Conservation (phyloP, 2,113 vertebrate species). For the Urocitellus parryii region DNA sequence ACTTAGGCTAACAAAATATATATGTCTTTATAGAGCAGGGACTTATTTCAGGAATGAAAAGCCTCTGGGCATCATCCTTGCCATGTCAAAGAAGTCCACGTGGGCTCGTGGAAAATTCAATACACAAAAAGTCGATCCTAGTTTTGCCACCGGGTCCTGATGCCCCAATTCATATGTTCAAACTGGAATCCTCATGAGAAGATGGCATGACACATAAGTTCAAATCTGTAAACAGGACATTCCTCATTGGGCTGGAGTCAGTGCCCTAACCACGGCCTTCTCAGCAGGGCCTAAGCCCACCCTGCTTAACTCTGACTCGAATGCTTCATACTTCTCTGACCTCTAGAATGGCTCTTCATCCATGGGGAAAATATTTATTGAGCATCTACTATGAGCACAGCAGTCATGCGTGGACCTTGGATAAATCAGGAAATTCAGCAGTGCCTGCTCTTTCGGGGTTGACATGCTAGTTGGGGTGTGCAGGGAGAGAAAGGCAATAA, state of each 20-base stretch:
- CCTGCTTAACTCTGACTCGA: neutral
- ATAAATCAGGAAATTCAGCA: neutral
- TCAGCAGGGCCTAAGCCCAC: rapidly evolving
- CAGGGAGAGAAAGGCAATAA: neutral
- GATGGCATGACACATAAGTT: neutral
- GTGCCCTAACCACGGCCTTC: rapidly evolving
- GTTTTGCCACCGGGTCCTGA: slow-evolving; percentile 51
- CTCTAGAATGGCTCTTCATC: neutral
- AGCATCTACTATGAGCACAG: neutral
- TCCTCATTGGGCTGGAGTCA: neutral
- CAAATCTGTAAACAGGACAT: slow-evolving; percentile 1
- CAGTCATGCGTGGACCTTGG: neutral
- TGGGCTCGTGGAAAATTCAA: slow-evolving; percentile 63
- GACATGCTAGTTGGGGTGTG: neutral
- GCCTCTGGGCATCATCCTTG: neutral
- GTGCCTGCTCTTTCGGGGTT: neutral
- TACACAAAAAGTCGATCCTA: slow-evolving; percentile 54
- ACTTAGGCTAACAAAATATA: neutral
- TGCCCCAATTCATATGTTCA: neutral
- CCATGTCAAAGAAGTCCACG: neutral
- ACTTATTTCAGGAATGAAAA: neutral
- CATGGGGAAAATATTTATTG: neutral
- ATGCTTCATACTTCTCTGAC: rapidly evolving
- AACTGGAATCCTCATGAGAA: neutral
- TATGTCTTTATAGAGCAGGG: neutral